Evolutionary conservation across 2,888 invertebrate species (phyloP), one percentile per base, ranked within the genome.

Genomic region (Oeneis ivallda): DNA sequence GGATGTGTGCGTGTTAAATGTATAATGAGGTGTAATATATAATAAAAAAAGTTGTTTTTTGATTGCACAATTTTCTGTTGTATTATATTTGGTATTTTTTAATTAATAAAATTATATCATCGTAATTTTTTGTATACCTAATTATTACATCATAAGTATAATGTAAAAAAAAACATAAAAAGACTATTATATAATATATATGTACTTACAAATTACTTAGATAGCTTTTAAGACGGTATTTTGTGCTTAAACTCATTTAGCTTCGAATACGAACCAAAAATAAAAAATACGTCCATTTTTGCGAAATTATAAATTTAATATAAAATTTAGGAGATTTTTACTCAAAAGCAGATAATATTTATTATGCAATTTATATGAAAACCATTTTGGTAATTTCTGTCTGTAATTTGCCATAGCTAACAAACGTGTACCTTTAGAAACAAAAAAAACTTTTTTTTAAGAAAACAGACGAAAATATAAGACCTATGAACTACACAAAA

Each of bases 231-330:
- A 62, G 54, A 49, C 62, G 47, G 62, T 68, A 68, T 65, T 65
- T 62, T 68, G 39, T 62, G 68, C 68, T 68, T 62, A 17, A 54
- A 34, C 58, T 41, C 60, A 58, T 39, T 47, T 60, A 63, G 62
- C 64, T 74, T 71, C 58, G 56, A 64, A 58, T 64, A 59, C 62
- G 75, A 71, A 76, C 81, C 76, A 77, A 77, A 72, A 70, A 69
- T 75, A 56, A 17, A n/a, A 39, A 70, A 74, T 65, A 79, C 82
- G 82, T 82, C 82, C 81, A 82, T 82, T 82, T 69, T 81, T 75
- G 78, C 71, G 54, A 70, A 70, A 68, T 70, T 71, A 65, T 69
- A 66, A 60, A 62, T 64, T 64, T 58, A 17, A 50, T 11, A 57
- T 65, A 64, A 45, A 61, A 34, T 41, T 19, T 61, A 61, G 61